Percentiles rank a stretch among this genome's conserved stretches.
These are phyloP conservation scores for Archivesica marissinica DNA, from an alignment of 1,140 invertebrate species.

Conservation along the genomic window DNA sequence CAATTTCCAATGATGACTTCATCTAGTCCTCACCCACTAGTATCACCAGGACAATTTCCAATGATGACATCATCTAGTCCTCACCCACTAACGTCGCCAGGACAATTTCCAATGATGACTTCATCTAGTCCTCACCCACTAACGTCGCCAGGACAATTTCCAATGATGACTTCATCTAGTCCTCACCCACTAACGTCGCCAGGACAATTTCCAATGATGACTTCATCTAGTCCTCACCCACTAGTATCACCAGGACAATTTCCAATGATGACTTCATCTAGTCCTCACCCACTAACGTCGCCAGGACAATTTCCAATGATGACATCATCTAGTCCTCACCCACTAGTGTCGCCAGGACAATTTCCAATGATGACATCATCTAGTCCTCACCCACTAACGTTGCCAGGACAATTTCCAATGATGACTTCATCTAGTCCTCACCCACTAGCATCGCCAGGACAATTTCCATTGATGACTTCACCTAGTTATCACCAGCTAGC, in stretches of 20 bases:
- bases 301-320: conserved; percentile 55
- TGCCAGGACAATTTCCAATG: conserved; percentile 53
- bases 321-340: conserved; percentile 46
- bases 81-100: conserved; percentile 50
- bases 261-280: conserved; percentile 43
- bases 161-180: conserved; percentile 29
- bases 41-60: conserved; percentile 30
- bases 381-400: conserved; percentile 45
- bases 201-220: conserved; percentile 44
- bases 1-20: conserved; percentile 55
- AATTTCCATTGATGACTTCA: conserved; percentile 50
- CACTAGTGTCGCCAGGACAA: conserved; percentile 48
- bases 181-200: not conserved
- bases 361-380: conserved; percentile 52
- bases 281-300: conserved; percentile 50
- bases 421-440: no score
- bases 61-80: conserved; percentile 46
- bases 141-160: not conserved
- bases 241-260: conserved; percentile 49
- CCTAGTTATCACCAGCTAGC: conserved; percentile 46
- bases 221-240: conserved; percentile 48
- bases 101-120: conserved; percentile 48
- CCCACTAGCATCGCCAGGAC: no score
- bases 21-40: not conserved
- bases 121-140: conserved; percentile 1